Evolutionary conservation across 2,888 invertebrate genomes (phyloP).

Genomic region (Caenorhabditis virilis): DNA sequence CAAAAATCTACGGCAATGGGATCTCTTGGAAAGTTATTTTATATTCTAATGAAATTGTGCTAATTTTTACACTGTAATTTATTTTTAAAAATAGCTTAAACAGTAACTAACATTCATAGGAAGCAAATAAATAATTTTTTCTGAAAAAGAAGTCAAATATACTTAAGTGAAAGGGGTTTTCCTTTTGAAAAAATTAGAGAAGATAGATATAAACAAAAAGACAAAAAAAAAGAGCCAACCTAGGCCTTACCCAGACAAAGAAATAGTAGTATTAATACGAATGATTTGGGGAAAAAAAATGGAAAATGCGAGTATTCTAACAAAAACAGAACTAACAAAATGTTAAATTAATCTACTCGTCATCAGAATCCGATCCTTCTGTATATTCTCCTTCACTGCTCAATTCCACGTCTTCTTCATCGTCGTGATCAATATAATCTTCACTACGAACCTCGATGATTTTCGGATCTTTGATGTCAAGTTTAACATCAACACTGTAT

Average conservation of each 20-base stretch:
- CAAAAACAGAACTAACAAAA: neutral
- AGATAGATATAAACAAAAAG: neutral
- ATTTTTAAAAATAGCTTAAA: no score
- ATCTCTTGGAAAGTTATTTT: no score
- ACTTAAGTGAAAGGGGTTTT: no score
- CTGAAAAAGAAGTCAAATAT: no score
- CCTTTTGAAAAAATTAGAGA: neutral
- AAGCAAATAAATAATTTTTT: no score
- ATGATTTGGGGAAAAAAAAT: neutral
- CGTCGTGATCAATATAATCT: constrained; percentile 68
- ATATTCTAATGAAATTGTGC: no score
- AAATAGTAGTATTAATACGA: neutral
- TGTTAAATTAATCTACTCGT: constrained; percentile 11
- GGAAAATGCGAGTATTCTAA: neutral
- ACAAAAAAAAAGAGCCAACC: neutral
- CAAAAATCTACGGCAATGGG: no score
- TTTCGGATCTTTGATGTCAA: constrained; percentile 93
- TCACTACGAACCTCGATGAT: constrained; percentile 73
- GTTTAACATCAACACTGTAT: constrained; percentile 88
- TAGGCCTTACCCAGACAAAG: neutral
- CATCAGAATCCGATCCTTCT: constrained; percentile 48
- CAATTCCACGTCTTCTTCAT: constrained; percentile 37
- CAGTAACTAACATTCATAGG: no score
- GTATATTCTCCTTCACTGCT: constrained; percentile 51
- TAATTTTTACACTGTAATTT: no score